Conservation (phyloP, 2,797 vertebrate genomes). For the Neosalanx taihuensis region DNA sequence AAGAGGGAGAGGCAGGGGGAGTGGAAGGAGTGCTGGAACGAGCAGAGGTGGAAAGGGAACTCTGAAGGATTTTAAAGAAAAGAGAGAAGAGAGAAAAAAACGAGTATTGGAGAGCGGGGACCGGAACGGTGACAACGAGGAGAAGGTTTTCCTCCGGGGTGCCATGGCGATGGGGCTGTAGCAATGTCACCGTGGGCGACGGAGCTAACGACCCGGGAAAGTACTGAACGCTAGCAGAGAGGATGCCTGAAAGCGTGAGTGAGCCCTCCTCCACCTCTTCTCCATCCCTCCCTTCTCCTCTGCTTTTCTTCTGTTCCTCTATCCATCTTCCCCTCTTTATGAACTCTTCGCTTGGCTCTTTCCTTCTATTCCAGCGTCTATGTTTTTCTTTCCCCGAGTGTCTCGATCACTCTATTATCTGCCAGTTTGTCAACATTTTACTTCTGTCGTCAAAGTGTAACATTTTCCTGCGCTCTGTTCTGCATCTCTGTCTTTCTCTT, state of each 20-base stretch:
- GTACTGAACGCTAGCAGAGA: constrained; percentile 48
- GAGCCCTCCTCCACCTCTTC: constrained; percentile 10
- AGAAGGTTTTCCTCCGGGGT: constrained; percentile 38
- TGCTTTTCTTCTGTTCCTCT: background rate
- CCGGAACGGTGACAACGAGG: background rate
- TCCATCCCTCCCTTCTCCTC: constrained; percentile 27
- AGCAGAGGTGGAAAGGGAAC: constrained; percentile 33
- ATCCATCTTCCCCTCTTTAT: constrained; percentile 23
- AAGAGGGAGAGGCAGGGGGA: constrained; percentile 14
- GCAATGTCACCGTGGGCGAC: constrained; percentile 52
- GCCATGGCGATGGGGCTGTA: constrained; percentile 41
- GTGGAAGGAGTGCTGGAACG: constrained; percentile 29
- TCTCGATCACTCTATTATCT: background rate
- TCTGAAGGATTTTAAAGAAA: constrained; percentile 43
- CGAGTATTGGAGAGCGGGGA: background rate
- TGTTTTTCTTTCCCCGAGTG: constrained; percentile 12
- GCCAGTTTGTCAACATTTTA: background rate
- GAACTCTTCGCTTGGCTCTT: background rate
- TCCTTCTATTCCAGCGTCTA: constrained; percentile 13
- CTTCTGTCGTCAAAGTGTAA: background rate
- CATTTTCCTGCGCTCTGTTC: background rate
- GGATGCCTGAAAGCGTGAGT: constrained; percentile 68
- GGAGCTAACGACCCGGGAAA: constrained; percentile 57
- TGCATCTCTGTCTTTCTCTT: background rate
- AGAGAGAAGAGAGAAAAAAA: constrained; percentile 14